A percentile compares a stretch with the other conserved stretches of the same genome.
These are phyloP conservation scores for Dysmachus trigonus DNA, from an alignment of 2,888 invertebrate genomes.

Conservation along the genomic window DNA sequence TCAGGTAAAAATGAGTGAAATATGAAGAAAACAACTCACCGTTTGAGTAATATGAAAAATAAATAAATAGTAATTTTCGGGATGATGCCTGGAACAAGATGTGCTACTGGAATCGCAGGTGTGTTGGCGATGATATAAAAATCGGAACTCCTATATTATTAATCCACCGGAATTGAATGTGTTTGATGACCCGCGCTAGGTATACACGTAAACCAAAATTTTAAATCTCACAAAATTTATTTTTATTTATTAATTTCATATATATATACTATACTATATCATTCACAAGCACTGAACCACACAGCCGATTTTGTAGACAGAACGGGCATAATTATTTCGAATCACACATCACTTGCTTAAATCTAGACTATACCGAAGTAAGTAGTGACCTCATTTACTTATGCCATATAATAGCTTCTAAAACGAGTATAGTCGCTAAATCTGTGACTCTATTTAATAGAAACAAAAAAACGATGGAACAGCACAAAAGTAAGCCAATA, in stretches of 20 bases:
- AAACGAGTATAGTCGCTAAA: not conserved
- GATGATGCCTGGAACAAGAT: not conserved
- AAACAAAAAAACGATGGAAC: not conserved
- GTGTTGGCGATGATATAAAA: not conserved
- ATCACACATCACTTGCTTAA: not conserved
- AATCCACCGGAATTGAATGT: not conserved
- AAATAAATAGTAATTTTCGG: not conserved
- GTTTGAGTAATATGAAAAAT: not conserved
- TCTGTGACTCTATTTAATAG: not conserved
- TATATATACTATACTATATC: too few relatives aligned
- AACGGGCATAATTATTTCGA: not conserved
- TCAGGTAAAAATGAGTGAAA: not conserved
- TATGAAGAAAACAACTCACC: not conserved
- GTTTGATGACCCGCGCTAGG: not conserved
- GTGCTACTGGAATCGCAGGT: not conserved
- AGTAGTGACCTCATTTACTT: constrained; percentile 33
- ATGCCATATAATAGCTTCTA: not conserved
- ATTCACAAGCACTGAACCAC: constrained; percentile 25
- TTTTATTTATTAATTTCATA: constrained; percentile 15
- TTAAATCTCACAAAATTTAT: constrained; percentile 14
- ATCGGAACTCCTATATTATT: not conserved
- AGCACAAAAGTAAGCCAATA: not conserved
- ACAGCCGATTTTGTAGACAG: not conserved
- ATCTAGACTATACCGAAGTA: not conserved
- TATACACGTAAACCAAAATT: not conserved